Conservation (phyloP, 2,797 vertebrate species). For the Intellagama lesueurii region DNA sequence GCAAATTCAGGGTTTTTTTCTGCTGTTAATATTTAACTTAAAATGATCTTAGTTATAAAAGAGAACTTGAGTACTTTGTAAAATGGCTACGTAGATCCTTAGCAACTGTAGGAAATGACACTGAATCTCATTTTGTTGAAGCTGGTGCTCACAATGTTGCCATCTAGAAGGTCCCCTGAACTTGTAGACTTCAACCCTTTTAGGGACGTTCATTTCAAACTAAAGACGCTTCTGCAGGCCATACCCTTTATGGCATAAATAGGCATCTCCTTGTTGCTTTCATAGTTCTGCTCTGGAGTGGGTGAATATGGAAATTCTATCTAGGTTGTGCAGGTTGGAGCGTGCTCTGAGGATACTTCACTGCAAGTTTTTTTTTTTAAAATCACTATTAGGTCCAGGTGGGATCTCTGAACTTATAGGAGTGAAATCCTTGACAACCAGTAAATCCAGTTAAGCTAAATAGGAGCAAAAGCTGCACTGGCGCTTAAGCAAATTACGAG, state of each 20-base stretch:
- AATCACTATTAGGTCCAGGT: too few relatives aligned
- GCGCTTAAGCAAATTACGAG: too few relatives aligned
- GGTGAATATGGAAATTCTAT: too few relatives aligned
- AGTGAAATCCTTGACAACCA: too few relatives aligned
- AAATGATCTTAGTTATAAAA: slow-evolving; percentile 14
- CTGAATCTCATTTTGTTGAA: neutral
- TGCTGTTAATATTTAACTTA: slow-evolving; percentile 3
- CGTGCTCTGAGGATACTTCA: neutral
- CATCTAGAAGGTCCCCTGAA: neutral
- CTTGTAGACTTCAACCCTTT: neutral
- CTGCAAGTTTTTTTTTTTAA: too few relatives aligned
- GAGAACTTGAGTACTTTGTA: slow-evolving; percentile 1
- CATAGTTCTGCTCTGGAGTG: neutral
- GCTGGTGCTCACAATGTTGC: neutral
- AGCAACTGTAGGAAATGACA: neutral
- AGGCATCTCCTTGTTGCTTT: neutral
- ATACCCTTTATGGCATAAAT: neutral
- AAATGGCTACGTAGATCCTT: slow-evolving; percentile 1
- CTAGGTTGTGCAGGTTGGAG: too few relatives aligned
- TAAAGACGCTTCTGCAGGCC: neutral
- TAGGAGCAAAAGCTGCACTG: too few relatives aligned
- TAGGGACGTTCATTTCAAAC: neutral
- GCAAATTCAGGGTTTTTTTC: slow-evolving; percentile 19
- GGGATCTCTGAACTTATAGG: too few relatives aligned
- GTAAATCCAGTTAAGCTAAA: too few relatives aligned